These are phyloP conservation scores for Characodon lateralis DNA, from an alignment of 2,797 vertebrate genomes.

Conservation along the genomic window DNA sequence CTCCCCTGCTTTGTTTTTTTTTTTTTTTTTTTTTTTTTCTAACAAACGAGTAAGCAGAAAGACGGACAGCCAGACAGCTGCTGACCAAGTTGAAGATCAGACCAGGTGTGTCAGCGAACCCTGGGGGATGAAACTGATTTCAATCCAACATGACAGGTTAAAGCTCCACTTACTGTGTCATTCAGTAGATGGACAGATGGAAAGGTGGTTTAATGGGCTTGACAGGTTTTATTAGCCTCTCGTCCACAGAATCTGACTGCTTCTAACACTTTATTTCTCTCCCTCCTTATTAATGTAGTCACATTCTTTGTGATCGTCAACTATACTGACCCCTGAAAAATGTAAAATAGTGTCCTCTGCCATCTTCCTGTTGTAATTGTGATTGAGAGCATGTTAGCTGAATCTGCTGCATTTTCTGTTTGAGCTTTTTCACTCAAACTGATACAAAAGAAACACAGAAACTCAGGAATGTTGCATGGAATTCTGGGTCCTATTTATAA, in stretches of 20 bases:
- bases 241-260: conserved; percentile 12
- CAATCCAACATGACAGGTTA: conserved; percentile 56
- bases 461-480: background rate
- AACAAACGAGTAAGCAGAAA: conserved; percentile 37
- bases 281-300: conserved; percentile 7
- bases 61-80: conserved; percentile 46
- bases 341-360: conserved; percentile 4
- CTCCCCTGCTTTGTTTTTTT: conserved; percentile 3
- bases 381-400: conserved; percentile 41
- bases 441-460: background rate
- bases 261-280: conserved; percentile 2
- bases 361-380: conserved; percentile 22
- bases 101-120: conserved; percentile 59
- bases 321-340: conserved; percentile 21
- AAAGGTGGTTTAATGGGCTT: conserved; percentile 22
- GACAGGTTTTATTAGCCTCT: conserved; percentile 40
- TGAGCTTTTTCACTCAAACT: background rate
- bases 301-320: conserved; percentile 1
- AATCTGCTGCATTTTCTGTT: conserved; percentile 28
- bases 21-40: background rate
- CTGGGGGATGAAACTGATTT: conserved; percentile 28
- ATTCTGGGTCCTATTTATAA: background rate
- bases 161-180: conserved; percentile 50
- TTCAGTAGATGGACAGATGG: conserved; percentile 30
- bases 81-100: conserved; percentile 60